Conservation (phyloP, 37 sponge, comb jelly and placozoan genomes). For the Hormiphora californensis region DNA sequence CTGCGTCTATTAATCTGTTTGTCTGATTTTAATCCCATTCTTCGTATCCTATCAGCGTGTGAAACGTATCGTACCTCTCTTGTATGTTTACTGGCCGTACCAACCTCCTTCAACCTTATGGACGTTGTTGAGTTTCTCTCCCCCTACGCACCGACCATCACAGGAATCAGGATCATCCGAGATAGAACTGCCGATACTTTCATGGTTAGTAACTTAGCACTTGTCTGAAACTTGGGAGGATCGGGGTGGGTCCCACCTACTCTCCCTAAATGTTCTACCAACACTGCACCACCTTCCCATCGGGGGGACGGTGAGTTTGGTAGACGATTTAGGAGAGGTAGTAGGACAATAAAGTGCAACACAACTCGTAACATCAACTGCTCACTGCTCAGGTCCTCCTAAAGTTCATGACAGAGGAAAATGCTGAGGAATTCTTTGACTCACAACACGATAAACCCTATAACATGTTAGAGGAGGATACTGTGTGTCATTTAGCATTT, state of each 20-base stretch:
- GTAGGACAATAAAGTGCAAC: conserved; percentile 1
- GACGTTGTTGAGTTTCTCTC: background rate
- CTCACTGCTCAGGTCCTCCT: background rate
- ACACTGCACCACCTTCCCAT: too few species aligned
- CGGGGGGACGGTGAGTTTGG: too few species aligned
- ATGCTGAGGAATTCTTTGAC: conserved; percentile 1
- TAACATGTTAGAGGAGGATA: conserved; percentile 22
- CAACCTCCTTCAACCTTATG: conserved; percentile 18
- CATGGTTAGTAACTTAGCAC: conserved; percentile 59
- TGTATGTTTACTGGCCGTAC: conserved; percentile 18
- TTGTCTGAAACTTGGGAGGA: background rate
- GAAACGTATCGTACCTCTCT: background rate
- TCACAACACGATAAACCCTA: conserved; percentile 16
- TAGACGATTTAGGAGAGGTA: background rate
- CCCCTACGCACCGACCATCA: conserved; percentile 58
- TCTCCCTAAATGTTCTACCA: too few species aligned
- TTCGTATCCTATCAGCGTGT: too few species aligned
- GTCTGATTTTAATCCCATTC: too few species aligned
- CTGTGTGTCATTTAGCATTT: conserved; percentile 13
- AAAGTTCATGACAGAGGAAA: background rate
- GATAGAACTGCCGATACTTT: conserved; percentile 86
- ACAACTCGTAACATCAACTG: too few species aligned
- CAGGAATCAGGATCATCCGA: conserved; percentile 69
- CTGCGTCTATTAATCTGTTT: too few species aligned
- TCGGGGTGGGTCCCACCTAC: too few species aligned